Base-by-base conservation (phyloP, 2,888 invertebrate species). In the Hipparchia sbordonii region DNA sequence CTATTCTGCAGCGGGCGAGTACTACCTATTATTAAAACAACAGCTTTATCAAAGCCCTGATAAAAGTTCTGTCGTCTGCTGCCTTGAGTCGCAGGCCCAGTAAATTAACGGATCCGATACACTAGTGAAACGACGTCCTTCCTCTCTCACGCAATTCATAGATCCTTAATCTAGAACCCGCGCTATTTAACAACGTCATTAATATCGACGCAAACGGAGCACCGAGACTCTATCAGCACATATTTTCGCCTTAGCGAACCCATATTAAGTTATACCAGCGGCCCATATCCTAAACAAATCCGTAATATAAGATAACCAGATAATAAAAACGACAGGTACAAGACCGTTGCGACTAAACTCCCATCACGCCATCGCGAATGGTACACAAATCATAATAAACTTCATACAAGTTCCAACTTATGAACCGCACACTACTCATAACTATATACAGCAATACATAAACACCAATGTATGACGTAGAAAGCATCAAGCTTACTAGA, bases 381-480 rank as follows among this genome's bases (percentile, higher is more conserved):
- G 87, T 88, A 86, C 86, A 90, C 89, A 91, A 90, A 89, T 91
- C 89, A 90, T 89, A 88, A 89, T 91, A 89, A 89, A 89, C 89
- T 87, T 86, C 13, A 8, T 57, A 57, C 23, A 82, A 81, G 81
- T 82, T 84, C 84, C 84, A 88, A 87, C 84, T 87, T 87, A 88
- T 86, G 85, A 84, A 84, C 82, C 83, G 85, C 84, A 84, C 81
- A 79, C 80, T 81, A 78, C 79, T 79, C 85, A 88, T 88, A 89
- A 85, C 88, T 48, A 39, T 39, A 39, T 4, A 39, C 85, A 88
- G 87, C 83, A 83, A 82, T 85, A 88, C 84, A 87, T 84, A 88
- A 87, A 88, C 87, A 82, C 79, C 84, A 78, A 86, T 86, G 87
- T 88, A 87, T 92, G 89, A 91, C 90, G 89, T 90, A 87, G 89